These are phyloP conservation scores for Lottia gigantea DNA, from an alignment of 2,888 invertebrate genomes.

Conservation along the genomic window DNA sequence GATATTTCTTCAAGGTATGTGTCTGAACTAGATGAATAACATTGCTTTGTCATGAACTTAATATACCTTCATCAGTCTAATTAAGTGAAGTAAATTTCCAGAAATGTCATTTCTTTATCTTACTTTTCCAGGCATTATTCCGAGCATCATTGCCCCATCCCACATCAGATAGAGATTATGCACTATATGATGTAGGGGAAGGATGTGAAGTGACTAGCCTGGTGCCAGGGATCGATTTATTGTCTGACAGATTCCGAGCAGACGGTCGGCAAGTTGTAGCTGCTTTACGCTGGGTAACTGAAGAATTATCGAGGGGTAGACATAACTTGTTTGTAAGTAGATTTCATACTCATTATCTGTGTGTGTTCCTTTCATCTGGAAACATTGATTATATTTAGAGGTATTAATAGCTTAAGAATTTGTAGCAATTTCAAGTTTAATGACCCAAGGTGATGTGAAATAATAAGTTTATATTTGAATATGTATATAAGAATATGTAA, in stretches of 20 bases:
- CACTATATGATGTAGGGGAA: constrained; percentile 65
- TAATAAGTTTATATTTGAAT: no score
- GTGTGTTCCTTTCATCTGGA: not conserved
- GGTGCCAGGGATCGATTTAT: constrained; percentile 63
- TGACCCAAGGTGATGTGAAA: no score
- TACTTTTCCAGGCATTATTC: constrained; percentile 59
- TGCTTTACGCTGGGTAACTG: constrained; percentile 63
- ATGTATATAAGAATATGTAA: not conserved
- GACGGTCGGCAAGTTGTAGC: constrained; percentile 63
- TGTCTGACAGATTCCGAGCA: constrained; percentile 64
- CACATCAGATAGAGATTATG: constrained; percentile 65
- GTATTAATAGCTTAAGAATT: not conserved
- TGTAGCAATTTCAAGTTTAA: no score
- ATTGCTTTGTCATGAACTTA: no score
- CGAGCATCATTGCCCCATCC: constrained; percentile 66
- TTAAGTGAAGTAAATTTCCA: no score
- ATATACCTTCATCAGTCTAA: no score
- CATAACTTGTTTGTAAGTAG: constrained; percentile 65
- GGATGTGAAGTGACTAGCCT: constrained; percentile 64
- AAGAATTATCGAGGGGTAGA: constrained; percentile 61
- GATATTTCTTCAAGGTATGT: constrained; percentile 64
- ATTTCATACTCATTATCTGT: not conserved
- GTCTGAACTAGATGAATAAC: no score
- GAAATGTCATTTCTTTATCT: no score
- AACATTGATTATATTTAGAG: no score